phyloP scores from a whole-genome alignment of 2,888 invertebrate genomes.

The Coelinius sp. region DNA sequence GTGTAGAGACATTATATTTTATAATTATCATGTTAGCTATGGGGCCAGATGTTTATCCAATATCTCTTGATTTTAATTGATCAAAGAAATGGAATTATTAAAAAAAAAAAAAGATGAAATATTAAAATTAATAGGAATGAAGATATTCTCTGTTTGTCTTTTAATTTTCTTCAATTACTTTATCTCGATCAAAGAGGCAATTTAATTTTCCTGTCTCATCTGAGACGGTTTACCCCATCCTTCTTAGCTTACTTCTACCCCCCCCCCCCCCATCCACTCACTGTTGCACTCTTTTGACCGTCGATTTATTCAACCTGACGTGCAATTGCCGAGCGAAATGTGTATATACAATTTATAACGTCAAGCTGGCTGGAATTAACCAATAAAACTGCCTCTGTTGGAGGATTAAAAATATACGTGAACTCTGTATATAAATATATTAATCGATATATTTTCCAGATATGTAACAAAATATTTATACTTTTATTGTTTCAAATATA shows the following conservation, averaged over 20 bases:
- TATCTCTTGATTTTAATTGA: background rate
- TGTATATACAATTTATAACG: background rate
- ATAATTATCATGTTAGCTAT: background rate
- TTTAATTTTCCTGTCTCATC: constrained; percentile 6
- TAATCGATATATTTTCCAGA: too few relatives aligned
- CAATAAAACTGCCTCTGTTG: background rate
- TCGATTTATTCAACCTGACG: constrained; percentile 7
- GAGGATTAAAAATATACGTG: too few relatives aligned
- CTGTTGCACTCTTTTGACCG: constrained; percentile 11
- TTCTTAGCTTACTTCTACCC: background rate
- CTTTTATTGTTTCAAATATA: too few relatives aligned
- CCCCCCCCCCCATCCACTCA: background rate
- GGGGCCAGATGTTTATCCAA: background rate
- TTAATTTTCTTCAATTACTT: constrained; percentile 14
- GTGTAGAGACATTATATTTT: background rate
- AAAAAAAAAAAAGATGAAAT: background rate
- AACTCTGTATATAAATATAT: too few relatives aligned
- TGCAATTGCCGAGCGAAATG: background rate
- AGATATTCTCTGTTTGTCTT: constrained; percentile 1
- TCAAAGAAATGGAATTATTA: background rate
- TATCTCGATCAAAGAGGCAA: background rate
- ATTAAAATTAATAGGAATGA: background rate
- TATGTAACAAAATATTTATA: too few relatives aligned
- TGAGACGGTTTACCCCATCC: background rate
- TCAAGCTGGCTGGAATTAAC: background rate